These are phyloP conservation scores for Agonopterix alstromeriana DNA, from an alignment of 2,888 invertebrate species.

Conservation along the genomic window DNA sequence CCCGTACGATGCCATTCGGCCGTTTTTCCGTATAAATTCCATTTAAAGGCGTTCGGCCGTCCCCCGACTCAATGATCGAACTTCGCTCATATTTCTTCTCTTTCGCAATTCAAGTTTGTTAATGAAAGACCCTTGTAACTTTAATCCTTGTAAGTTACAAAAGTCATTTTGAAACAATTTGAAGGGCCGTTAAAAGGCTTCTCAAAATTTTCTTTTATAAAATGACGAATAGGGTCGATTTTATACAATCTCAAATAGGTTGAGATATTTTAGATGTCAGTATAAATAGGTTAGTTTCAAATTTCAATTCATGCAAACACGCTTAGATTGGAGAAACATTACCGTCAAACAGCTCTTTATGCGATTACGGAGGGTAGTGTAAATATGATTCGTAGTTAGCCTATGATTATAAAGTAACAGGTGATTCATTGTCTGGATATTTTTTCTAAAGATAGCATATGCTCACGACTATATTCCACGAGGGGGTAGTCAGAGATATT, in stretches of 20 bases:
- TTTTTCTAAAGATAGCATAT: no score
- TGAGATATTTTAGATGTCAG: neutral
- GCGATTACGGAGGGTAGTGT: no score
- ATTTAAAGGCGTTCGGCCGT: constrained; percentile 34
- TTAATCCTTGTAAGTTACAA: constrained; percentile 49
- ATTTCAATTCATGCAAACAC: no score
- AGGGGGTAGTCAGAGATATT: no score
- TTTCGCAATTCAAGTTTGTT: constrained; percentile 54
- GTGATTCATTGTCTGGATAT: no score
- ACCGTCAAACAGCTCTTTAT: no score
- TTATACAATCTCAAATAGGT: neutral
- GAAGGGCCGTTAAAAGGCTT: constrained; percentile 17
- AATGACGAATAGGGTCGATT: constrained; percentile 14
- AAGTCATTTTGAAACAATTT: constrained; percentile 48
- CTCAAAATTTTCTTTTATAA: constrained; percentile 12
- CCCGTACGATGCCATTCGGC: constrained; percentile 4
- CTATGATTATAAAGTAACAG: no score
- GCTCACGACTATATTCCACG: no score
- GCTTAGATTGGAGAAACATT: no score
- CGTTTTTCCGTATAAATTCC: constrained; percentile 30
- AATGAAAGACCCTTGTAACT: constrained; percentile 58
- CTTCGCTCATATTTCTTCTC: constrained; percentile 59
- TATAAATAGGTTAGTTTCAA: no score
- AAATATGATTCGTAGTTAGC: no score
- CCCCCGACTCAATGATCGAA: constrained; percentile 51